Base-by-base conservation (phyloP, 2,797 vertebrate genomes). In the Coregonus suidteri region DNA sequence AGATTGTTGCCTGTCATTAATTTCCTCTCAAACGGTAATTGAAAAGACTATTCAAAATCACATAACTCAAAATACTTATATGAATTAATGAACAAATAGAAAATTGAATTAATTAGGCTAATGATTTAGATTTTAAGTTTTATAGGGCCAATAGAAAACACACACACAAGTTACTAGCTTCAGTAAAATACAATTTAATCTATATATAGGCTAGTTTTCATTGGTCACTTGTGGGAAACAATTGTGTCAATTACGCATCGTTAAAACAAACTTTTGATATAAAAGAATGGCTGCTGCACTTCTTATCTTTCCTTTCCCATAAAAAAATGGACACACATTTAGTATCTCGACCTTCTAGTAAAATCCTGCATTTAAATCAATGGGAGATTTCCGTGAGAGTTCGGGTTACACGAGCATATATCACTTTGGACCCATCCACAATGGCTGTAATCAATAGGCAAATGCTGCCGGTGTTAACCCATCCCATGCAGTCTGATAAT, bases 1-100 rank as follows among this genome's bases (percentile, higher is more conserved):
- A 34, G 4, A 16, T 73, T 18, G 30, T 79, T 20, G 74, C 66
- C 79, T 31, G 81, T 70, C 89, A 77, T 82, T 78, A 74, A 16
- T 62, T 71, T 54, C 41, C 35, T 77, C 74, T 72, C 81, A 64
- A 53, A 59, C 74, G 75, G 70, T 83, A 6, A 47, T 56, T 18
- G 5, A 20, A 59, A 59, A 18, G 18, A 18, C 31, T 83, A 81
- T 56, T 56, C 25, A n/a, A 64, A 1, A 62, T 76, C 75, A 72
- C 77, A 74, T 51, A 76, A 25, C 9, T 13, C n/a, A 64, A 64
- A 64, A 25, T 64, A 64, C 59, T 85, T 75, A 80, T 82, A 76
- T 16, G 30, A 34, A 68, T 68, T 6, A 68, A 37, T 68, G 56
- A 18, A 59, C 7, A 68, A 16, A 66, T 5, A 66, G 14, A 34